Percentiles rank a stretch among this genome's conserved stretches.
phyloP scores from a whole-genome alignment of 2,797 vertebrate genomes.

The Acrossocheilus wenchowensis region DNA sequence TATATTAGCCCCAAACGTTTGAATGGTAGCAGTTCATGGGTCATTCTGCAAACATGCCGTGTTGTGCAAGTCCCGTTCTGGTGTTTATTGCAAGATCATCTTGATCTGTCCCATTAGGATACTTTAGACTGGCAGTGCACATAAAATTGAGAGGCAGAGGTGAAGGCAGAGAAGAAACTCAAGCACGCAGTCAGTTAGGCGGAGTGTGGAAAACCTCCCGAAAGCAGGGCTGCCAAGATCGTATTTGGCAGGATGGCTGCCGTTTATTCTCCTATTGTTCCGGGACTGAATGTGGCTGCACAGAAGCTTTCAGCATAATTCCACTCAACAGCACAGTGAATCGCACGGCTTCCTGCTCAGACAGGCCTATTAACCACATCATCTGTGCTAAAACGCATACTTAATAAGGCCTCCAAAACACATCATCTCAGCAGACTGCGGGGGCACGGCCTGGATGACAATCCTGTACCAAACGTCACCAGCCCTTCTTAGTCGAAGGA shows the following conservation, averaged over 20 bases:
- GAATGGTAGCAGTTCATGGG: neutral
- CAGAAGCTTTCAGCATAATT: conserved; percentile 66
- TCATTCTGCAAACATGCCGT: conserved; percentile 2
- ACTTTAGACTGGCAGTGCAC: conserved; percentile 11
- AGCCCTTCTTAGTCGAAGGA: conserved; percentile 26
- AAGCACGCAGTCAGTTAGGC: conserved; percentile 53
- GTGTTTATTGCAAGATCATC: conserved; percentile 31
- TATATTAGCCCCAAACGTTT: neutral
- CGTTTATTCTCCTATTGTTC: conserved; percentile 55
- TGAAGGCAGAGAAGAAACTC: conserved; percentile 56
- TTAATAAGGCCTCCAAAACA: conserved; percentile 65
- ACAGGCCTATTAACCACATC: conserved; percentile 74
- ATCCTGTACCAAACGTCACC: conserved; percentile 62
- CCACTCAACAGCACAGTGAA: conserved; percentile 69
- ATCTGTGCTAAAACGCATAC: conserved; percentile 63
- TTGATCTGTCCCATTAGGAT: neutral
- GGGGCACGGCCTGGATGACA: conserved; percentile 62
- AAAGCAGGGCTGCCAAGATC: conserved; percentile 58
- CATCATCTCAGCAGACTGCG: conserved; percentile 67
- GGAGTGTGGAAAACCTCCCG: conserved; percentile 36
- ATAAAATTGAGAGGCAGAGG: conserved; percentile 48
- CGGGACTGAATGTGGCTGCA: conserved; percentile 53
- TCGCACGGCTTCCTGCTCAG: conserved; percentile 68
- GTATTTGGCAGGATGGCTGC: conserved; percentile 66
- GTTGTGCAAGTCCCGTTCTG: conserved; percentile 38